These are phyloP conservation scores for Aphyosemion australe DNA, from an alignment of 2,113 vertebrate species.

Conservation along the genomic window DNA sequence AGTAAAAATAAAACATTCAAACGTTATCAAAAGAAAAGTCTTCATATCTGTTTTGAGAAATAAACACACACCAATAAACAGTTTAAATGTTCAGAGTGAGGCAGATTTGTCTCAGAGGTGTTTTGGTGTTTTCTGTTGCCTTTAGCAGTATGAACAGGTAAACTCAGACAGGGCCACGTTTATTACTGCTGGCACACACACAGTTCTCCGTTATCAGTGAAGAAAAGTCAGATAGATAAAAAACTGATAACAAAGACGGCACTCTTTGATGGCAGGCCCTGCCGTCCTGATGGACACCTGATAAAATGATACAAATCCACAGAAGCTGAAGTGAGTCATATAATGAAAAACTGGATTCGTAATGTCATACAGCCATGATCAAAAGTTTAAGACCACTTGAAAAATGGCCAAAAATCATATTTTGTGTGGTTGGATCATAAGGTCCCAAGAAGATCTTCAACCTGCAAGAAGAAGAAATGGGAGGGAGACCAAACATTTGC, in stretches of 20 bases:
- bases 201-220: slow-evolving; percentile 52
- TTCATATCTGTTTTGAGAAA: background rate
- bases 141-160: slow-evolving; percentile 9
- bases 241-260: slow-evolving; percentile 15
- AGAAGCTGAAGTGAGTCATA: background rate
- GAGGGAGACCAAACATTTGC: too few relatives aligned
- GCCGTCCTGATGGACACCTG: slow-evolving; percentile 37
- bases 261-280: too few relatives aligned
- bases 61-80: background rate
- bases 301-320: slow-evolving; percentile 21
- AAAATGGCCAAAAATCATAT: too few relatives aligned
- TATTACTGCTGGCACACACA: slow-evolving; percentile 51
- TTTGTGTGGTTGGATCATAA: too few relatives aligned
- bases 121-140: slow-evolving; percentile 40
- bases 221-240: slow-evolving; percentile 62
- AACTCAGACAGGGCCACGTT: background rate
- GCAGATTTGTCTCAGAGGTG: slow-evolving; percentile 4
- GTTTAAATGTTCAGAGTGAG: background rate
- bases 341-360: too few relatives aligned
- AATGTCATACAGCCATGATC: too few relatives aligned
- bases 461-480: too few relatives aligned
- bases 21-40: background rate
- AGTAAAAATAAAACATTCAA: background rate
- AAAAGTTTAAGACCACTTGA: too few relatives aligned
- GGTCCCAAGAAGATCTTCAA: too few relatives aligned